Conservation (phyloP, 2,113 vertebrate genomes). For the Carassius gibelio region DNA sequence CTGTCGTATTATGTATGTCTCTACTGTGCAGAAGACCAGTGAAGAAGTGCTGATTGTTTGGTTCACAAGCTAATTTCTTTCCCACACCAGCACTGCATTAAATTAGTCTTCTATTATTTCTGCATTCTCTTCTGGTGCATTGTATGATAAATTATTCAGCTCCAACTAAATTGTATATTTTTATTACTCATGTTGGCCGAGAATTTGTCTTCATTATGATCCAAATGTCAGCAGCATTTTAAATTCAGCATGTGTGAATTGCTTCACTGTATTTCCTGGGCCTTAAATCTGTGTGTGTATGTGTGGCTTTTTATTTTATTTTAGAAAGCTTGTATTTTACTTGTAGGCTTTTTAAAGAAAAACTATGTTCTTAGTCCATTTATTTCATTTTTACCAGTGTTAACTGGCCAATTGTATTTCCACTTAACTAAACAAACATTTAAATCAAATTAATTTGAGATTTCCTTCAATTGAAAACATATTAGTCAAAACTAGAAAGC, state of each 20-base stretch:
- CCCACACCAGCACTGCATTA: not conserved
- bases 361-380: slow-evolving; percentile 3
- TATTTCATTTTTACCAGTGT: slow-evolving; percentile 23
- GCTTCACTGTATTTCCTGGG: not conserved
- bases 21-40: slow-evolving; percentile 1
- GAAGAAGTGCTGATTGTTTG: slow-evolving; percentile 28
- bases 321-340: slow-evolving; percentile 19
- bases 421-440: slow-evolving; percentile 12
- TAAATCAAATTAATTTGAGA: slow-evolving; percentile 10
- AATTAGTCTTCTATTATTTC: slow-evolving; percentile 27
- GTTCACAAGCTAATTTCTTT: slow-evolving; percentile 6
- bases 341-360: not conserved
- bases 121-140: not conserved
- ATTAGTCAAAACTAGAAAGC: slow-evolving; percentile 17
- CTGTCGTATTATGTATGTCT: slow-evolving; percentile 24
- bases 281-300: not conserved
- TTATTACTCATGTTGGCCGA: slow-evolving; percentile 15
- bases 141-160: slow-evolving; percentile 28
- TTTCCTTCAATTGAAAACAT: slow-evolving; percentile 6
- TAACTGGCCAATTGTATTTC: slow-evolving; percentile 1
- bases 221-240: slow-evolving; percentile 36
- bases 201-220: slow-evolving; percentile 42
- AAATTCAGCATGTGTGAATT: not conserved
- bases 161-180: slow-evolving; percentile 17
- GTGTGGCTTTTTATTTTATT: not conserved